Conservation (phyloP, 2,113 vertebrate genomes). For the Mobula hypostoma region DNA sequence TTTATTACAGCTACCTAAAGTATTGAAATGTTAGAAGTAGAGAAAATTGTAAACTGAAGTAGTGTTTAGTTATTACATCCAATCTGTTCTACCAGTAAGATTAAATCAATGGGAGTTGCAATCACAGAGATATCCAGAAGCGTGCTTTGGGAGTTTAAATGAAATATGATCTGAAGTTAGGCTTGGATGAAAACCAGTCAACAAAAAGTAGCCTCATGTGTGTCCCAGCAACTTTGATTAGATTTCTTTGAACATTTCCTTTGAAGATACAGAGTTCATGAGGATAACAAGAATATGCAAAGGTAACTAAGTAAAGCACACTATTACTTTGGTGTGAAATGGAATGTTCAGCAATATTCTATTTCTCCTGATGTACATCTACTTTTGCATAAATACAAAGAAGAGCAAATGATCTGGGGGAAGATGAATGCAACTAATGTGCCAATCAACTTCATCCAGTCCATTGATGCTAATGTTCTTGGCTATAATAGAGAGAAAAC, state of each 20-base stretch:
- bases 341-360: not conserved
- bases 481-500: not conserved
- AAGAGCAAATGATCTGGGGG: not conserved
- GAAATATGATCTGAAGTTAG: not conserved
- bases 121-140: not conserved
- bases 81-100: not conserved
- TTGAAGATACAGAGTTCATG: not conserved
- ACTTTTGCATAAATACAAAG: not conserved
- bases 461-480: not conserved
- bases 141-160: not conserved
- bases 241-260: slow-evolving; percentile 2
- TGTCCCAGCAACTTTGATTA: not conserved
- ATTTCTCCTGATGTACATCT: not conserved
- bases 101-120: not conserved
- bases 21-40: not conserved
- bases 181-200: not conserved
- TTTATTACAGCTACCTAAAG: not conserved
- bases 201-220: not conserved
- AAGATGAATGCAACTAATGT: not conserved
- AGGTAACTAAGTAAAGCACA: not conserved
- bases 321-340: not conserved
- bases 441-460: no score
- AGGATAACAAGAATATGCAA: not conserved
- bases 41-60: not conserved
- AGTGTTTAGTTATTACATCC: not conserved